Conservation (phyloP, 2,888 invertebrate genomes). For the Prostheceraeus crozeri region DNA sequence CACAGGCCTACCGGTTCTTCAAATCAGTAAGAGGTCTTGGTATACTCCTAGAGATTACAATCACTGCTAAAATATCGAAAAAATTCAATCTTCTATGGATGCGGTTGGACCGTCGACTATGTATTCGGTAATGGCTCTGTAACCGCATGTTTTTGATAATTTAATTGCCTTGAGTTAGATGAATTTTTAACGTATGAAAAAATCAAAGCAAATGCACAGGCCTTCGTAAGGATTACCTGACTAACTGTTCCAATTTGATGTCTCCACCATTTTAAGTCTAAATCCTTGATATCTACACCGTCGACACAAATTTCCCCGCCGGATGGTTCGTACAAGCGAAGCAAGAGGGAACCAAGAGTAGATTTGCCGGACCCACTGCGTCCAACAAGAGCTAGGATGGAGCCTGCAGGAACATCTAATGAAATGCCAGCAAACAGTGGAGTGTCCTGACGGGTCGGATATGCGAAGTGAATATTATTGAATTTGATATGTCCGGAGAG, state of each 20-base stretch:
- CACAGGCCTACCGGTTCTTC: too few relatives aligned
- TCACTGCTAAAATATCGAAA: too few relatives aligned
- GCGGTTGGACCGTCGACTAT: too few relatives aligned
- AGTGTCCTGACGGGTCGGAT: conserved; percentile 64
- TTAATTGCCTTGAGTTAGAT: too few relatives aligned
- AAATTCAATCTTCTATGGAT: too few relatives aligned
- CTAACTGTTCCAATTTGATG: conserved; percentile 78
- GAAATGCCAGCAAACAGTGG: conserved; percentile 65
- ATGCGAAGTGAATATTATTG: conserved; percentile 67
- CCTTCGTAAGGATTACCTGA: conserved; percentile 61
- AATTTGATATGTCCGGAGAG: conserved; percentile 67
- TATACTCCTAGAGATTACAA: too few relatives aligned
- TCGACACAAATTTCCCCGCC: conserved; percentile 68
- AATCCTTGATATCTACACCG: conserved; percentile 66
- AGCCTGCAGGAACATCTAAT: conserved; percentile 63
- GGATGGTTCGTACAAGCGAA: conserved; percentile 54
- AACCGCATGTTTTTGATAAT: too few relatives aligned
- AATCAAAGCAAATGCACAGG: too few relatives aligned
- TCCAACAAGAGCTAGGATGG: conserved; percentile 76
- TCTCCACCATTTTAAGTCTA: conserved; percentile 77
- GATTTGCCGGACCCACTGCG: conserved; percentile 90
- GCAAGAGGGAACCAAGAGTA: conserved; percentile 73
- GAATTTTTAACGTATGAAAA: too few relatives aligned
- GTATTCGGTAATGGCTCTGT: too few relatives aligned
- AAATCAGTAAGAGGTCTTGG: too few relatives aligned